Evolutionary conservation across 2,888 invertebrate species (phyloP).

Genomic region (Eretmocerus hayati): DNA sequence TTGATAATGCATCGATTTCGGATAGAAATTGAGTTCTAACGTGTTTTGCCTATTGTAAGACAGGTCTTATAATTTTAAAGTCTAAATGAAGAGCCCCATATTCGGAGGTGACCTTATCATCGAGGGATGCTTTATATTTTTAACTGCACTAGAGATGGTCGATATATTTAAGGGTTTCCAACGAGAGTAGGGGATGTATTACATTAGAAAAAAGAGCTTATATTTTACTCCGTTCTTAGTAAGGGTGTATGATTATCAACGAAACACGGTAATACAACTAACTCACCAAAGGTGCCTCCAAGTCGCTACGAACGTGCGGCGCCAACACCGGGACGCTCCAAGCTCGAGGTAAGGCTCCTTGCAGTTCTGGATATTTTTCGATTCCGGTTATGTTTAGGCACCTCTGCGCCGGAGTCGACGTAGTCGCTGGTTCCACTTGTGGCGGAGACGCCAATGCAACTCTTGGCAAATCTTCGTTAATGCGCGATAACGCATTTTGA

Average conservation of each 20-base stretch:
- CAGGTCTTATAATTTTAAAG: too few species aligned
- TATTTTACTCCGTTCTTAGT: too few species aligned
- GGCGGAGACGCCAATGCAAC: slow-evolving; percentile 20
- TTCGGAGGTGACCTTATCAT: too few species aligned
- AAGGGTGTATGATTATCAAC: too few species aligned
- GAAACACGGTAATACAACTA: neutral
- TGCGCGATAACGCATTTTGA: slow-evolving; percentile 43
- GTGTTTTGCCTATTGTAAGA: too few species aligned
- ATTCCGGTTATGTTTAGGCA: slow-evolving; percentile 75
- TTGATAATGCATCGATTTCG: too few species aligned
- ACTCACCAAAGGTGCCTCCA: slow-evolving; percentile 65
- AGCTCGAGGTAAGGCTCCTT: slow-evolving; percentile 61
- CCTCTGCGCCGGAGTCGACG: slow-evolving; percentile 37
- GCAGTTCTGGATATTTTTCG: slow-evolving; percentile 67
- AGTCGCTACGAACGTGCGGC: slow-evolving; percentile 53
- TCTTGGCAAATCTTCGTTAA: slow-evolving; percentile 52
- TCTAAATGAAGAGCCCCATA: too few species aligned
- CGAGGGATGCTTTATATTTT: too few species aligned
- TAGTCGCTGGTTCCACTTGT: neutral
- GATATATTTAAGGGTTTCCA: too few species aligned
- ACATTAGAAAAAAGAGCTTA: too few species aligned
- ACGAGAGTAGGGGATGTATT: too few species aligned
- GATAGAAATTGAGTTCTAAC: too few species aligned
- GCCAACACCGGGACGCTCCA: slow-evolving; percentile 69
- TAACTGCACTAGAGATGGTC: neutral